These are phyloP conservation scores for Strongylocentrotus purpuratus DNA, from an alignment of 35 echinoderm and acorn worm genomes.

Conservation along the genomic window DNA sequence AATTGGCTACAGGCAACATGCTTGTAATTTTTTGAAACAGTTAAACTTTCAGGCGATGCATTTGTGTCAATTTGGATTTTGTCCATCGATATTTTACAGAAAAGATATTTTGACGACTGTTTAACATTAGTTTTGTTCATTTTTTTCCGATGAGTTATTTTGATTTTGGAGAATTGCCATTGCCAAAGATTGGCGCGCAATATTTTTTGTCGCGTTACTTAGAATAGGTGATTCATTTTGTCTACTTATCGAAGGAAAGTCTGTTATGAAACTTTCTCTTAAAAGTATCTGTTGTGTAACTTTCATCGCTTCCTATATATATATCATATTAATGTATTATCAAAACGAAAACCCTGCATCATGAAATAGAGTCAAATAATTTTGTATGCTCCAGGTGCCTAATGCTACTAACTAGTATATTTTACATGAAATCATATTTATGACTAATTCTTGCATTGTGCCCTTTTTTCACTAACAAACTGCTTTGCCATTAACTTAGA, in stretches of 20 bases:
- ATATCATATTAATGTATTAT: no score
- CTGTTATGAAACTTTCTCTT: not conserved
- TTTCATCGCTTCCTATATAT: not conserved
- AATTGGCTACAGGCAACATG: no score
- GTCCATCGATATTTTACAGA: no score
- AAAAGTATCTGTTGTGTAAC: not conserved
- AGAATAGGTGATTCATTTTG: not conserved
- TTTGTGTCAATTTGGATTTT: no score
- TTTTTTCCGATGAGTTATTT: no score
- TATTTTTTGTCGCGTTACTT: not conserved
- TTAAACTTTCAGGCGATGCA: no score
- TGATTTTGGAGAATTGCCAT: not conserved
- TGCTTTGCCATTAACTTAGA: not conserved
- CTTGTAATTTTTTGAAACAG: no score
- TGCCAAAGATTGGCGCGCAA: not conserved
- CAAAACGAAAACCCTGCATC: not conserved
- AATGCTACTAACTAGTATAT: not conserved
- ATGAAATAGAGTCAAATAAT: not conserved
- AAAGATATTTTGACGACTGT: no score
- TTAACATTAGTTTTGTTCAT: no score
- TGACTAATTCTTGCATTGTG: not conserved
- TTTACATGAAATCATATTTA: not conserved
- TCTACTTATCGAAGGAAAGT: not conserved
- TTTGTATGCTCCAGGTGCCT: not conserved
- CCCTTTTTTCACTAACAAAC: not conserved